phyloP scores from a whole-genome alignment of 2,113 vertebrate genomes.

The Pachycephala philippinensis region DNA sequence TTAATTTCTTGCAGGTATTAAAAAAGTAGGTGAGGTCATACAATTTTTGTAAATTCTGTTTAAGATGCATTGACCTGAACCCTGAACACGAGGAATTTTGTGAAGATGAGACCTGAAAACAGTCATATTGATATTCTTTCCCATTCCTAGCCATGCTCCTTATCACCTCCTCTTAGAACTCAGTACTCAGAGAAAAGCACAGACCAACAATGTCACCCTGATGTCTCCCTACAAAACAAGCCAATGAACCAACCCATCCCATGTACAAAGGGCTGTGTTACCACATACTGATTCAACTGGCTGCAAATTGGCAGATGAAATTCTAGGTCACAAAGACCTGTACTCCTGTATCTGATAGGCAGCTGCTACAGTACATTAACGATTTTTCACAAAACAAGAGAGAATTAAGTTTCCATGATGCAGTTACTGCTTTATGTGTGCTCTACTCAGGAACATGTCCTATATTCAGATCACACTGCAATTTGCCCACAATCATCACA shows the following conservation, averaged over 20 bases:
- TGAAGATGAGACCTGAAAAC: background rate
- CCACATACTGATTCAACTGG: background rate
- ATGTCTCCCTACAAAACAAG: background rate
- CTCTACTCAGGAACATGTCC: background rate
- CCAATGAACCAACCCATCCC: background rate
- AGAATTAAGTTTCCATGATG: constrained; percentile 34
- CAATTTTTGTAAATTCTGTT: background rate
- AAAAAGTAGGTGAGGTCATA: background rate
- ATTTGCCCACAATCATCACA: background rate
- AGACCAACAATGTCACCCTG: background rate
- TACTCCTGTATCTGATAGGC: background rate
- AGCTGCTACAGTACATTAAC: background rate
- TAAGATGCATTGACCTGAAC: background rate
- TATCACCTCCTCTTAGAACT: background rate
- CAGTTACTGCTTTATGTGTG: background rate
- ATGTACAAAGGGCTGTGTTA: background rate
- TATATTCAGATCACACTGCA: background rate
- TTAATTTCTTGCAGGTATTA: background rate
- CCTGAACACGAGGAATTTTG: background rate
- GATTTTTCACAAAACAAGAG: constrained; percentile 17
- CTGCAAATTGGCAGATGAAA: background rate
- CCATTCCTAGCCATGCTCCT: background rate
- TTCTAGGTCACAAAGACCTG: constrained; percentile 42
- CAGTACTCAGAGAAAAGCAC: background rate
- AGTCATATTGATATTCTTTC: background rate